These are phyloP conservation scores for Ariopsis seemanni DNA, from an alignment of 2,113 vertebrate genomes.

Conservation along the genomic window DNA sequence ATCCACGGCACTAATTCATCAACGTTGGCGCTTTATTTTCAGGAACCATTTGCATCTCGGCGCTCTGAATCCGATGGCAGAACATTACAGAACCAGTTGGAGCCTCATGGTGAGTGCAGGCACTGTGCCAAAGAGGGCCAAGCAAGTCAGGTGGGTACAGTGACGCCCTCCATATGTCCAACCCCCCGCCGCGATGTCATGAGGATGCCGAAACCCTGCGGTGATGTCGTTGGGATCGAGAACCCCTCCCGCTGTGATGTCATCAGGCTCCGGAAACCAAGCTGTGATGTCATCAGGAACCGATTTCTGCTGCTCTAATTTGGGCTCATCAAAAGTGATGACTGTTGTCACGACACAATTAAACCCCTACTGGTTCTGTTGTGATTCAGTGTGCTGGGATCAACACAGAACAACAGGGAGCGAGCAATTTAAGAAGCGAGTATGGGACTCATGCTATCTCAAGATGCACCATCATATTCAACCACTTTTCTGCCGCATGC, in stretches of 20 bases:
- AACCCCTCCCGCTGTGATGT: conserved; percentile 24
- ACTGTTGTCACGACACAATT: conserved; percentile 44
- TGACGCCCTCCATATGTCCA: not conserved
- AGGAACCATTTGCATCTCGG: not conserved
- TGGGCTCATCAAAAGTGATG: conserved; percentile 38
- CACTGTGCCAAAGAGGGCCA: not conserved
- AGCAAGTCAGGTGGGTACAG: not conserved
- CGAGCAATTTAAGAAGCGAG: conserved; percentile 7
- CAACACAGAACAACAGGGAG: conserved; percentile 38
- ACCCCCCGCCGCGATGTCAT: not conserved
- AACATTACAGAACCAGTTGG: not conserved
- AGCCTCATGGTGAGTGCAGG: not conserved
- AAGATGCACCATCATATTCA: not conserved
- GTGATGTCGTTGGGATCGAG: not conserved
- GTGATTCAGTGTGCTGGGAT: conserved; percentile 38
- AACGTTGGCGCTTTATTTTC: not conserved
- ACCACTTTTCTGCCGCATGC: not conserved
- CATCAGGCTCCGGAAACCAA: conserved; percentile 21
- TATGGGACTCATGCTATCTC: not conserved
- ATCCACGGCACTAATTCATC: not conserved
- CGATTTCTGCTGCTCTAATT: conserved; percentile 44
- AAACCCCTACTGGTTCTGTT: conserved; percentile 39
- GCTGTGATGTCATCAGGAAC: conserved; percentile 38
- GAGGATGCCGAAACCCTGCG: not conserved
- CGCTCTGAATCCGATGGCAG: not conserved